Conservation (phyloP, 1,140 invertebrate species). For the Metaphire vulgaris region DNA sequence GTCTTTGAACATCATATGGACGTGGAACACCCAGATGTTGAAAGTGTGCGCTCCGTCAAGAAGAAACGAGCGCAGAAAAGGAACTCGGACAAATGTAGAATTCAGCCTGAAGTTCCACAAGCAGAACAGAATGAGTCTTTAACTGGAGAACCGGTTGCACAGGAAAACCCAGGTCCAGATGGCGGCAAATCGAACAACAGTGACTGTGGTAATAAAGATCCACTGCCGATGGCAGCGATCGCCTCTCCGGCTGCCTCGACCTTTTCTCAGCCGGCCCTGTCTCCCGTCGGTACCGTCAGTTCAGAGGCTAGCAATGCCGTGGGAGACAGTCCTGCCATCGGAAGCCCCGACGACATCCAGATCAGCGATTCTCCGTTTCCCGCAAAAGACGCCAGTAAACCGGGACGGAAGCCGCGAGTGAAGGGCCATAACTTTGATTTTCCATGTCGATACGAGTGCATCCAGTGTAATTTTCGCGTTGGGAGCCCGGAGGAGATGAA, state of each 20-base stretch:
- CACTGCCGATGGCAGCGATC: not conserved
- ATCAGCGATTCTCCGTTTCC: no score
- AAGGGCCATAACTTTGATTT: not conserved
- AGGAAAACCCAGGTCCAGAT: not conserved
- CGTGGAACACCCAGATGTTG: slow-evolving; percentile 8
- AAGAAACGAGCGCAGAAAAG: not conserved
- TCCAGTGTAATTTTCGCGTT: not conserved
- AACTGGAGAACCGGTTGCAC: not conserved
- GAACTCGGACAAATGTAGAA: not conserved
- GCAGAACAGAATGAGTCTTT: not conserved
- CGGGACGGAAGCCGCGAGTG: not conserved
- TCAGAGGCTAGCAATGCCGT: not conserved
- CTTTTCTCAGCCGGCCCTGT: not conserved
- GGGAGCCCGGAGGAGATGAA: not conserved
- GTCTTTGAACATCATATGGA: slow-evolving; percentile 13
- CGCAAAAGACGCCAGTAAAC: no score
- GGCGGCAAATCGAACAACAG: not conserved
- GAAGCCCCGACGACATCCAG: not conserved
- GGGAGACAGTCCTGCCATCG: not conserved
- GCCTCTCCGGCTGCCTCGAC: not conserved
- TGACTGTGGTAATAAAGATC: not conserved
- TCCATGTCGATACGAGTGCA: not conserved
- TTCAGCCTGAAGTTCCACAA: not conserved
- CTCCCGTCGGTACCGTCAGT: not conserved
- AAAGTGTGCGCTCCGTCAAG: not conserved